These are phyloP conservation scores for Pomatostomus ruficeps DNA, from an alignment of 2,113 vertebrate species.

Conservation along the genomic window DNA sequence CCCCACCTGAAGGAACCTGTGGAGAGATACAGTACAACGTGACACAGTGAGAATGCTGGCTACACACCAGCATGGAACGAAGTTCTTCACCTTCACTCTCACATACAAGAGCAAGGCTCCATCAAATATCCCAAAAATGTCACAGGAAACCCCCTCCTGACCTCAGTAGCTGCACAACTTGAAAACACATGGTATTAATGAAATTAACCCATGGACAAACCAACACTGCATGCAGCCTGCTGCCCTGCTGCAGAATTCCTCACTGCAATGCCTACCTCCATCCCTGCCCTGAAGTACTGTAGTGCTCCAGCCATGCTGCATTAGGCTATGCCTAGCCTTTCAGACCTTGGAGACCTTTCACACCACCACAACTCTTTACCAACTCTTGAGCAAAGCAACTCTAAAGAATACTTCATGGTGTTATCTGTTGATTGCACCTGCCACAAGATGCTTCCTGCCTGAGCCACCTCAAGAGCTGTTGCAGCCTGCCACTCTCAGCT, in stretches of 20 bases:
- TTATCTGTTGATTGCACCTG: not conserved
- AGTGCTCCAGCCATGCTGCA: not conserved
- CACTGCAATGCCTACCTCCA: rapidly evolving
- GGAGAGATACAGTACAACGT: not conserved
- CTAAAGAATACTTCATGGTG: not conserved
- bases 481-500: not conserved
- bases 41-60: not conserved
- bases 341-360: not conserved
- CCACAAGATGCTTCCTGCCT: not conserved
- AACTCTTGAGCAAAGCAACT: not conserved
- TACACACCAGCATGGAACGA: not conserved
- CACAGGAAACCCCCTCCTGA: not conserved
- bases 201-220: not conserved
- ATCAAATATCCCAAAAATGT: not conserved
- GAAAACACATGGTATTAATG: not conserved
- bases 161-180: not conserved
- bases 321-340: not conserved
- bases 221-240: not conserved
- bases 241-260: not conserved
- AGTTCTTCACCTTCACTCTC: not conserved
- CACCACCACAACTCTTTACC: not conserved
- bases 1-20: not conserved
- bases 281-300: rapidly evolving
- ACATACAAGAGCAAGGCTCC: not conserved
- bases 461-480: not conserved